These are phyloP conservation scores for Auanema freiburgensis DNA, from an alignment of 2,888 invertebrate genomes.

Conservation along the genomic window DNA sequence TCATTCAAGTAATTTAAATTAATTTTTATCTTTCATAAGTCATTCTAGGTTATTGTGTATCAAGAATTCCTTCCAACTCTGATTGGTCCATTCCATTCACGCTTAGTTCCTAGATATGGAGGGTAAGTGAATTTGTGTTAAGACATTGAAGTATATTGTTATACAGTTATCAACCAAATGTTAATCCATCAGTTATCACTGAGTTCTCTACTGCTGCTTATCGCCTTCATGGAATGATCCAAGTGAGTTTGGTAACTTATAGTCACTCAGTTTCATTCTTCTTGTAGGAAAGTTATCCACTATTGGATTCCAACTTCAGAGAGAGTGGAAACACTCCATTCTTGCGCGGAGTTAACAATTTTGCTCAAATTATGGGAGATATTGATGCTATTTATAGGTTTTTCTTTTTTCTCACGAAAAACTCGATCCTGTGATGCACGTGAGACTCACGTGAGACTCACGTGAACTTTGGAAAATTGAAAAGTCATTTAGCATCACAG, in stretches of 20 bases:
- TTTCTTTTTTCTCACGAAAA: too few species aligned
- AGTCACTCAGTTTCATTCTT: neutral
- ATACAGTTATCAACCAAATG: conserved; percentile 74
- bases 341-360: conserved; percentile 39
- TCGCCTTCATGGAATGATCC: conserved; percentile 89
- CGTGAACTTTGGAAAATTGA: too few species aligned
- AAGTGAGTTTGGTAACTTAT: conserved; percentile 69
- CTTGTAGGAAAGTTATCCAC: conserved; percentile 51
- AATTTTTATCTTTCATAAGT: neutral
- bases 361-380: conserved; percentile 23
- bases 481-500: neutral
- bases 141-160: neutral
- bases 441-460: too few species aligned
- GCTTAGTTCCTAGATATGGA: conserved; percentile 76
- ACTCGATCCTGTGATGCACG: too few species aligned
- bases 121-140: conserved; percentile 66
- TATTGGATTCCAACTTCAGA: conserved; percentile 47
- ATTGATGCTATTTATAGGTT: conserved; percentile 43
- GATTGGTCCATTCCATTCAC: conserved; percentile 75
- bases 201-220: conserved; percentile 95
- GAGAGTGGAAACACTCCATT: conserved; percentile 46
- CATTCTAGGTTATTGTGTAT: conserved; percentile 70
- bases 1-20: conserved; percentile 37
- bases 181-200: conserved; percentile 86
- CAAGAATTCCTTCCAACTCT: conserved; percentile 85